Evolutionary conservation across 2,797 vertebrate species (phyloP).

Genomic region (Mus minutoides): DNA sequence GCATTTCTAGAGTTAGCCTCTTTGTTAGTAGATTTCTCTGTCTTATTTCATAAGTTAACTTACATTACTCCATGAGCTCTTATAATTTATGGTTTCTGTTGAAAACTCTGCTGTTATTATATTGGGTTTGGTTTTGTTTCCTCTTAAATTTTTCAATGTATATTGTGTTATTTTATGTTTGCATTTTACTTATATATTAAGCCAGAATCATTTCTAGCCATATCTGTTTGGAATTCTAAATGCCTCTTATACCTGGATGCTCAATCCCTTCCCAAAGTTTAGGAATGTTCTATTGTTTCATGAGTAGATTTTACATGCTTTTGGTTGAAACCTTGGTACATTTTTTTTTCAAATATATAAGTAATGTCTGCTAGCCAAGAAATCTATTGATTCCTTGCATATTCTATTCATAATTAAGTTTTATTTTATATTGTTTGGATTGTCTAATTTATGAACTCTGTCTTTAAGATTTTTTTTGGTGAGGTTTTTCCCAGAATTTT

Average conservation of each 20-base stretch:
- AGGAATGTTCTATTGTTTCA: not conserved
- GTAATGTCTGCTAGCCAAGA: not conserved
- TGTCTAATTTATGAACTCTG: not conserved
- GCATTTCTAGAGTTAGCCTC: not conserved
- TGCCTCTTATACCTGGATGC: not conserved
- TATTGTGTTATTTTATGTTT: not conserved
- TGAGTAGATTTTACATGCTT: not conserved
- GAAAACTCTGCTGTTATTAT: not conserved
- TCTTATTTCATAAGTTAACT: not conserved
- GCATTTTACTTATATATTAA: not conserved
- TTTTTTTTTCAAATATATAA: not conserved
- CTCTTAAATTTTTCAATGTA: not conserved
- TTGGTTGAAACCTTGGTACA: not conserved
- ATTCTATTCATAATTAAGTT: not conserved
- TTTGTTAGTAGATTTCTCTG: not conserved
- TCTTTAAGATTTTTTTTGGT: not conserved
- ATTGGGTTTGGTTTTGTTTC: not conserved
- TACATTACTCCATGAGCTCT: not conserved
- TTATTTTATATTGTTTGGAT: not conserved
- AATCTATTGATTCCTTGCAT: not conserved
- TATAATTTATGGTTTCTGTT: not conserved
- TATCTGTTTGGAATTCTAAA: not conserved
- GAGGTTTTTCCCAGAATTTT: not conserved
- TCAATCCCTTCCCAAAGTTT: not conserved
- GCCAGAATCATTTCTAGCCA: not conserved